These are phyloP conservation scores for Leptinotarsa texana DNA, from an alignment of 1,140 invertebrate species.

Conservation along the genomic window DNA sequence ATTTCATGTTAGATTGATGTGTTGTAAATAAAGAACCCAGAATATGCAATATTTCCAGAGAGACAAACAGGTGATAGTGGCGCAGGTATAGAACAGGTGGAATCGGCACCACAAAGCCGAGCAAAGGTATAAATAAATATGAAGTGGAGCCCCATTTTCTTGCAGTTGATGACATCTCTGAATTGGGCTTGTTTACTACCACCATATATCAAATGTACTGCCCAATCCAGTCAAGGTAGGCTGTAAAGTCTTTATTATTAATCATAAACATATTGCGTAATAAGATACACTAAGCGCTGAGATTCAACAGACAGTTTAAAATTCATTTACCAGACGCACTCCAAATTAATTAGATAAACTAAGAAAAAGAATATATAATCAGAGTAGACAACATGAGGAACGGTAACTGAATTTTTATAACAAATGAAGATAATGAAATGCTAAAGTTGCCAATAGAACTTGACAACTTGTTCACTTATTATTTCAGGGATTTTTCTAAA, in stretches of 20 bases:
- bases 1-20: slow-evolving; percentile 13
- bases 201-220: no score
- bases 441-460: no score
- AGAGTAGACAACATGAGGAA: no score
- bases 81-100: slow-evolving; percentile 15
- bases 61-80: slow-evolving; percentile 6
- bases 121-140: slow-evolving; percentile 12
- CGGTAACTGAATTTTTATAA: no score
- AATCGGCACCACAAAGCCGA: neutral
- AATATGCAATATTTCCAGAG: slow-evolving; percentile 13
- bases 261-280: neutral
- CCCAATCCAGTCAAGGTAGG: no score
- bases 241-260: neutral
- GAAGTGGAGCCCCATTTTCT: neutral
- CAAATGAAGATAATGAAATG: no score
- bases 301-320: no score
- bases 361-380: no score
- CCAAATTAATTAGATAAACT: no score
- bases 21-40: slow-evolving; percentile 12
- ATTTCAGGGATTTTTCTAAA: no score
- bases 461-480: no score
- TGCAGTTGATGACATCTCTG: neutral
- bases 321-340: no score
- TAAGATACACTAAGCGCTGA: neutral
- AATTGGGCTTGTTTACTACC: neutral